Evolutionary conservation across 2,888 invertebrate species (phyloP).

Genomic region (Parnassius mnemosyne): DNA sequence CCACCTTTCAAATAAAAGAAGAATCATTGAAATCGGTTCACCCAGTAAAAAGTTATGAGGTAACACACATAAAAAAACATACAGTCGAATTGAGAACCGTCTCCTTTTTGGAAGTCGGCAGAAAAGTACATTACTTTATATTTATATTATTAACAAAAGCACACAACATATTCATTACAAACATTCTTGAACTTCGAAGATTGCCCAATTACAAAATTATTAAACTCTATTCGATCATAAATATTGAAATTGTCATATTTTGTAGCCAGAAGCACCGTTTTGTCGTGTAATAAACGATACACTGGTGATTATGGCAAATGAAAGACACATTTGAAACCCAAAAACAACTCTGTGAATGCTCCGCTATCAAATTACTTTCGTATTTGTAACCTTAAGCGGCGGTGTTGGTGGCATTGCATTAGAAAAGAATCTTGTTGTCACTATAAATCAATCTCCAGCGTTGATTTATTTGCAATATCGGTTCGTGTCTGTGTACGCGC

Average conservation of each 20-base stretch:
- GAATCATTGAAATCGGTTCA: too few relatives aligned
- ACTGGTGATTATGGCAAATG: constrained; percentile 1
- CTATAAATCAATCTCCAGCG: constrained; percentile 6
- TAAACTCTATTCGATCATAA: constrained; percentile 4
- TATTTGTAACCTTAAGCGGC: constrained; percentile 11
- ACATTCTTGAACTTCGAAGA: neutral
- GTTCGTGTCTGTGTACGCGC: neutral
- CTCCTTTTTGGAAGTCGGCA: too few relatives aligned
- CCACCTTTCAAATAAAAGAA: too few relatives aligned
- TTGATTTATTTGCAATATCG: constrained; percentile 13
- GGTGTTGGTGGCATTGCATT: neutral
- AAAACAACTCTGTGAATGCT: neutral
- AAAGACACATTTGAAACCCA: constrained; percentile 12
- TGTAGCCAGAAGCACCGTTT: constrained; percentile 9
- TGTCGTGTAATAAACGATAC: constrained; percentile 1
- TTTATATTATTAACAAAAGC: too few relatives aligned
- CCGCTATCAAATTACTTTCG: constrained; percentile 7
- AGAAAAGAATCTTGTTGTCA: constrained; percentile 8
- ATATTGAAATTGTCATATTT: constrained; percentile 13
- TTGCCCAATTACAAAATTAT: constrained; percentile 5
- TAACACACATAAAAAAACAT: too few relatives aligned
- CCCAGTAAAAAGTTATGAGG: too few relatives aligned
- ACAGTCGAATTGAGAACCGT: too few relatives aligned
- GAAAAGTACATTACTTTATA: too few relatives aligned
- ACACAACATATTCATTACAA: neutral